Base-by-base conservation (phyloP, 2,888 invertebrate species). In the Epistrophella euchroma region DNA sequence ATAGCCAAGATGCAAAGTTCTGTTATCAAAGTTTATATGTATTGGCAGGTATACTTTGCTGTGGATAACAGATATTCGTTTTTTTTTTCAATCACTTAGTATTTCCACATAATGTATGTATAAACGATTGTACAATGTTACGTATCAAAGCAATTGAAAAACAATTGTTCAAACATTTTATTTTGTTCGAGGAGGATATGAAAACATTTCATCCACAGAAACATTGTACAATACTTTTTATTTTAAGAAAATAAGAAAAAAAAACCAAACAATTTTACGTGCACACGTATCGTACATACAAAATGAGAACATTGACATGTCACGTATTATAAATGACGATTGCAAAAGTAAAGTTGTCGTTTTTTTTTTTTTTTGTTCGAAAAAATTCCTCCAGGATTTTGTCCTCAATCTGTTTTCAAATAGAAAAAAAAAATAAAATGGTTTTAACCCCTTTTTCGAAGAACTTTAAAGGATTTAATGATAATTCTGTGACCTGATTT, bases 301-400 rank as follows among this genome's bases (percentile, higher is more conserved):
- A 71, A 78, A 72, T 64, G 62, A 47, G 78, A 78, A 78, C 78
- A 32, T 64, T 78, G 78, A 78, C 72, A 78, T 72, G 37, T 72
- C 78, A 78, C 78, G 78, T 78, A 43, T 60, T 78, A 40, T 58
- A 37, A 56, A 64, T 64, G 64, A 64, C 64, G 45, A 64, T 45
- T 64, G 64, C 64, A 64, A 64, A 25, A 62, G 60, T 62, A 40
- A 62, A 62, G 15, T 9, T 62, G 32, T 47, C 45, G 11, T 22
- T 37, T 58, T 58, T 19, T 37, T 58, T 35, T 35, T 35, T 25
- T n/a, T 62, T 62, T 25, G n/a, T 47, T 64, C 28, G 17, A 28
- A 45, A 64, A 17, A 6, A 17, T 64, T 56, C 58, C 32, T 35
- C 58, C 56, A 72, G 72, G 58, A 58, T 19, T 72, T 72, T 47